Percentiles rank a stretch among this genome's conserved stretches.
These are phyloP conservation scores for Nipponacmea schrenckii DNA, from an alignment of 2,888 invertebrate species.

Conservation along the genomic window DNA sequence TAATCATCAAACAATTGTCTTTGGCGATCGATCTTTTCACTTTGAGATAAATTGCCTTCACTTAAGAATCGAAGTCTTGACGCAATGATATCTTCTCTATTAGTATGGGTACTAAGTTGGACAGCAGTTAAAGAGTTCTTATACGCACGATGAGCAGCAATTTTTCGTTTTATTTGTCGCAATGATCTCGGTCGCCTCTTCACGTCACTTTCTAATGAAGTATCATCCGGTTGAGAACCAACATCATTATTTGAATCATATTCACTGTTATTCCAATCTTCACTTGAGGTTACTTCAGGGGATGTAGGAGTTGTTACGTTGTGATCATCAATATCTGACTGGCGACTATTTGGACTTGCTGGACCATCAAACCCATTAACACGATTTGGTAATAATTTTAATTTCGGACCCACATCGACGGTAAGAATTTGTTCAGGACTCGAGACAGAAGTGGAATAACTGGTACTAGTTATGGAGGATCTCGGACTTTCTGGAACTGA, in stretches of 20 bases:
- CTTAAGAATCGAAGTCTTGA: conserved; percentile 53
- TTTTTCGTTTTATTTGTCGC: conserved; percentile 30
- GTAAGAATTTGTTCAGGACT: conserved; percentile 16
- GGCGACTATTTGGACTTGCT: not conserved
- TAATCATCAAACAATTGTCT: conserved; percentile 37
- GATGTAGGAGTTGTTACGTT: not conserved
- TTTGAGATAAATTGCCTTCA: conserved; percentile 45
- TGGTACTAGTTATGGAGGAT: conserved; percentile 7
- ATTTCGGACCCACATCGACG: not conserved
- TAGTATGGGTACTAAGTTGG: conserved; percentile 27
- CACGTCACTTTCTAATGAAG: not conserved
- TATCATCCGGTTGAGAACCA: conserved; percentile 4
- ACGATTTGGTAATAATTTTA: not conserved
- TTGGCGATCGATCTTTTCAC: conserved; percentile 34
- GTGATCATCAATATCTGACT: conserved; percentile 1
- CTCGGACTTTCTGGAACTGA: conserved; percentile 8
- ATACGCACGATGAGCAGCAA: conserved; percentile 7
- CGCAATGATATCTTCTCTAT: conserved; percentile 46
- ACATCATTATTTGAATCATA: conserved; percentile 4
- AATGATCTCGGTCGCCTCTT: conserved; percentile 25
- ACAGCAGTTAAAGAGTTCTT: conserved; percentile 14
- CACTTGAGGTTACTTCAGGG: not conserved
- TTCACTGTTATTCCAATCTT: conserved; percentile 1
- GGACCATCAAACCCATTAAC: not conserved
- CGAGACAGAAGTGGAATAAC: conserved; percentile 13